Conservation (phyloP, 2,888 invertebrate genomes). For the Leptopterna dolabrata region DNA sequence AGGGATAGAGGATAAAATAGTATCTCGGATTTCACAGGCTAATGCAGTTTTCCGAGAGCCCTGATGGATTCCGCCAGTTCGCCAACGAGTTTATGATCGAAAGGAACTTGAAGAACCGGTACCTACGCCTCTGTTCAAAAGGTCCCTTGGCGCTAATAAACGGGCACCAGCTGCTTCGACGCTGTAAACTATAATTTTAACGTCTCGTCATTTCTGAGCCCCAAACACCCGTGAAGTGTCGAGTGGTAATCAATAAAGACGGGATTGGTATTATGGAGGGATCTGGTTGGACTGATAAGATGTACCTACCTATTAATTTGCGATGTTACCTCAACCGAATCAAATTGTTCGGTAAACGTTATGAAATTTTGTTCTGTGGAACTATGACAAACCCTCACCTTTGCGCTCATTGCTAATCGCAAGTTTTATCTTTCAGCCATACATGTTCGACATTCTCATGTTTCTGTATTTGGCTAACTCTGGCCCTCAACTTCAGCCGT, state of each 20-base stretch:
- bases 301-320: not conserved
- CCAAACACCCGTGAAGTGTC: not conserved
- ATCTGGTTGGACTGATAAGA: not conserved
- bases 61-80: not conserved
- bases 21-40: not conserved
- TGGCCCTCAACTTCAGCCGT: too few species aligned
- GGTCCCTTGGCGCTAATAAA: constrained; percentile 39
- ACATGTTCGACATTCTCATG: too few species aligned
- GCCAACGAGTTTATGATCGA: constrained; percentile 28
- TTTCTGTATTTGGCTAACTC: too few species aligned
- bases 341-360: not conserved
- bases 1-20: not conserved
- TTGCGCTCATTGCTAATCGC: too few species aligned
- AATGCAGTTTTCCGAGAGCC: not conserved
- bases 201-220: constrained; percentile 3
- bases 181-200: constrained; percentile 15
- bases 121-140: constrained; percentile 21
- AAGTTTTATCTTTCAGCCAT: too few species aligned
- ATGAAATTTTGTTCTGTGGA: too few species aligned
- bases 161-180: not conserved
- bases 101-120: constrained; percentile 41
- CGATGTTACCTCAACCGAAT: not conserved
- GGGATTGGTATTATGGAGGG: not conserved
- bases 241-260: not conserved
- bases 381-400: too few species aligned